These are phyloP conservation scores for Sinocyclocheilus anophthalmus DNA, from an alignment of 2,113 vertebrate genomes.

Conservation along the genomic window DNA sequence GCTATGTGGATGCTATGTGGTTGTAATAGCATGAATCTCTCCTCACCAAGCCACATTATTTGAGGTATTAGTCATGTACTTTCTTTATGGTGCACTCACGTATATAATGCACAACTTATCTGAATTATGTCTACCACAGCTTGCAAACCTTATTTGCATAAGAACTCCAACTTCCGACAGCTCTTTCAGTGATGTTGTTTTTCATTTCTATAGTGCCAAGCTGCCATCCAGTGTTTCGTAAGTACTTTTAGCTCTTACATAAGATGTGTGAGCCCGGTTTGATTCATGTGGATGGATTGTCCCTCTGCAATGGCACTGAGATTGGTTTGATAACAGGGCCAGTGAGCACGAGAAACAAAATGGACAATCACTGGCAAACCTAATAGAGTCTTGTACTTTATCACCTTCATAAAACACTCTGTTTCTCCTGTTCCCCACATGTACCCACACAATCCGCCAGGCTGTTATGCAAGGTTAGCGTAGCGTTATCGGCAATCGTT, in stretches of 20 bases:
- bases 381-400: constrained; percentile 65
- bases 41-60: not conserved
- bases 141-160: constrained; percentile 15
- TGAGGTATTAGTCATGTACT: not conserved
- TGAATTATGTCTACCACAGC: not conserved
- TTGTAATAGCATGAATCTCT: not conserved
- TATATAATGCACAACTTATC: not conserved
- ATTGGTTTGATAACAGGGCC: constrained; percentile 63
- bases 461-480: constrained; percentile 56
- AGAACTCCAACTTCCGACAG: not conserved
- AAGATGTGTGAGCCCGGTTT: constrained; percentile 41
- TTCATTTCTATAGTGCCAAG: not conserved
- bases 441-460: constrained; percentile 43
- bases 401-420: constrained; percentile 69
- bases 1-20: not conserved
- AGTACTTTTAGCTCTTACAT: constrained; percentile 31
- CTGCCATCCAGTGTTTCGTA: not conserved
- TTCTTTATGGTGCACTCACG: not conserved
- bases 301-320: constrained; percentile 53
- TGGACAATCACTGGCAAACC: constrained; percentile 62
- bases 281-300: constrained; percentile 42
- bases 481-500: constrained; percentile 45
- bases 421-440: constrained; percentile 47
- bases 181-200: not conserved
- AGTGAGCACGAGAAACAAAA: constrained; percentile 58